These are phyloP conservation scores for Trichosurus vulpecula DNA, from an alignment of 2,797 vertebrate genomes.

Conservation along the genomic window DNA sequence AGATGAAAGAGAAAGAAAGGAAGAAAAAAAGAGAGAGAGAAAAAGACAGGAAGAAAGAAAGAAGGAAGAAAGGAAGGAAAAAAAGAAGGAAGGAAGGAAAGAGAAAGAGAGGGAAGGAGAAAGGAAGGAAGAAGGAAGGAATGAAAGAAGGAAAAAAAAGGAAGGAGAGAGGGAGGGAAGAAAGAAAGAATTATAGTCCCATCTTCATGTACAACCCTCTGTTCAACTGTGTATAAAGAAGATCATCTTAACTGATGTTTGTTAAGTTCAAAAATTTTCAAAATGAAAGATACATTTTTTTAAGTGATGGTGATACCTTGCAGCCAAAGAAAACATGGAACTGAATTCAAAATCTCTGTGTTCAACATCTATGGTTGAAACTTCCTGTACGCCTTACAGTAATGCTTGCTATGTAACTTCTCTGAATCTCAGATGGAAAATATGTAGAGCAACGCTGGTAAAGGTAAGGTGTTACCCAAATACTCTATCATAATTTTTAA, in stretches of 20 bases:
- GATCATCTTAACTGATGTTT: background rate
- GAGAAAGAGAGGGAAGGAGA: no score
- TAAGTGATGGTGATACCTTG: background rate
- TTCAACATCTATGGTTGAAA: background rate
- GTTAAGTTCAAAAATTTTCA: background rate
- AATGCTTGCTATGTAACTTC: background rate
- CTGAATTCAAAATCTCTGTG: background rate
- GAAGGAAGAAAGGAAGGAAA: no score
- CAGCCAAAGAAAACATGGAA: background rate
- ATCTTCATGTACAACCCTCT: background rate
- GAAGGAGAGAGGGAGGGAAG: rapidly evolving
- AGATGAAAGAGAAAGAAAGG: background rate
- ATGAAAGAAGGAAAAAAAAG: no score
- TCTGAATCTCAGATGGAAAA: background rate
- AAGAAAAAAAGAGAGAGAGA: background rate
- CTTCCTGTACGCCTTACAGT: background rate
- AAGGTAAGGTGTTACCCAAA: background rate
- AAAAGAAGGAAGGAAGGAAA: background rate
- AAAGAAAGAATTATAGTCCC: background rate
- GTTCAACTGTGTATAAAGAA: background rate
- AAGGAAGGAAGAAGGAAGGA: background rate
- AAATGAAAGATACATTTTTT: background rate
- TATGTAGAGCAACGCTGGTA: background rate
- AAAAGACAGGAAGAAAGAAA: no score
- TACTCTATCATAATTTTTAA: background rate